Percentiles rank a stretch among this genome's conserved stretches.
These are phyloP conservation scores for Drosophila quadrilineata DNA, from an alignment of 1,140 invertebrate species.

Conservation along the genomic window DNA sequence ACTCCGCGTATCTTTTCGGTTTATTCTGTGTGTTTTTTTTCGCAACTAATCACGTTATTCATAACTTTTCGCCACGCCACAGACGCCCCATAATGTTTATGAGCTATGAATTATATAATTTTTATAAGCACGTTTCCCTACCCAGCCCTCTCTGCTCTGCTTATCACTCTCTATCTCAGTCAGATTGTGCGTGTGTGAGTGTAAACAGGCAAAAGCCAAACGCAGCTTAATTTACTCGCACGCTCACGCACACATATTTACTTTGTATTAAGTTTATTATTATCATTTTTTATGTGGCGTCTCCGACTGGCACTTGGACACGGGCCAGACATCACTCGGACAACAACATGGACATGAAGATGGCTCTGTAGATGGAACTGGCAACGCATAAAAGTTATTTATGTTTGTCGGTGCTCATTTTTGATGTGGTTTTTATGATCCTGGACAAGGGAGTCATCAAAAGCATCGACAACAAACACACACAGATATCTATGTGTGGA, in stretches of 20 bases:
- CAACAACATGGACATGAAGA: not conserved
- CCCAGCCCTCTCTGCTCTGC: no score
- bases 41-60: slow-evolving; percentile 77
- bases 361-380: not conserved
- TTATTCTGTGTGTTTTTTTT: slow-evolving; percentile 35
- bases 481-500: no score
- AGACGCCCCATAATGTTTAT: slow-evolving; percentile 62
- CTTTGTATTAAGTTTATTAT: slow-evolving; percentile 76
- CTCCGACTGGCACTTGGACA: slow-evolving; percentile 12
- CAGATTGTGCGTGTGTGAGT: no score
- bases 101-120: slow-evolving; percentile 80
- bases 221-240: slow-evolving; percentile 71
- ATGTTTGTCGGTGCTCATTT: slow-evolving; percentile 63
- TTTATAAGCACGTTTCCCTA: slow-evolving; percentile 70
- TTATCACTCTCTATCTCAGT: no score
- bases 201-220: slow-evolving; percentile 40
- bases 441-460: slow-evolving; percentile 43
- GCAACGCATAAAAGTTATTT: slow-evolving; percentile 70
- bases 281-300: slow-evolving; percentile 70
- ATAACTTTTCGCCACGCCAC: slow-evolving; percentile 61
- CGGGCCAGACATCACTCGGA: not conserved
- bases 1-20: not conserved
- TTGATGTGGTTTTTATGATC: slow-evolving; percentile 70
- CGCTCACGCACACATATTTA: slow-evolving; percentile 75
- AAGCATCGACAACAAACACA: slow-evolving; percentile 1